Percentiles rank a stretch among this genome's conserved stretches.
phyloP scores from a whole-genome alignment of 2,888 invertebrate genomes.

The Ochropleura plecta region DNA sequence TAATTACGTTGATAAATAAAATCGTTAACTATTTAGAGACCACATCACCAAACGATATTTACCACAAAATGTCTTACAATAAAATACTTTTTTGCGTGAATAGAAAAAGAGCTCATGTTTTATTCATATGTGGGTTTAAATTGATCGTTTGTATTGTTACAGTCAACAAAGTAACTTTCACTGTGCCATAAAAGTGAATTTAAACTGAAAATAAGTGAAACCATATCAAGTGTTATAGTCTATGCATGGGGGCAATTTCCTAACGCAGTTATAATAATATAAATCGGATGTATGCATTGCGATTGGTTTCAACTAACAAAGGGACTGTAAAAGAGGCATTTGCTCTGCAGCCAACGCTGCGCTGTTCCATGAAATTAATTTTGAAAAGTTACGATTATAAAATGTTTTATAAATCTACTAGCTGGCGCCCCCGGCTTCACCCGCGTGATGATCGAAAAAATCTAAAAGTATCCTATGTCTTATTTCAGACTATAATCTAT shows the following conservation, averaged over 20 bases:
- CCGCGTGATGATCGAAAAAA: too few species aligned
- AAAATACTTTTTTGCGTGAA: conserved; percentile 32
- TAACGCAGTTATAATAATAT: conserved; percentile 72
- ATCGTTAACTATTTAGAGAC: background rate
- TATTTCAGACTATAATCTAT: too few species aligned
- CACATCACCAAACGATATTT: background rate
- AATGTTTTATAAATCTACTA: background rate
- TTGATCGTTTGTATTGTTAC: conserved; percentile 48
- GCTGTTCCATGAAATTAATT: conserved; percentile 28
- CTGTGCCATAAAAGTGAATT: conserved; percentile 40
- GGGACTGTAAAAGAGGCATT: conserved; percentile 30
- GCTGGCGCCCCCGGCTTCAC: too few species aligned
- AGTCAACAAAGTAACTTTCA: conserved; percentile 49
- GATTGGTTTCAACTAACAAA: conserved; percentile 66
- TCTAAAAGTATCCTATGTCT: too few species aligned
- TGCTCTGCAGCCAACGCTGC: conserved; percentile 6
- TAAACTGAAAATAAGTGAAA: conserved; percentile 63
- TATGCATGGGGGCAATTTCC: conserved; percentile 74
- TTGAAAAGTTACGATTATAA: background rate
- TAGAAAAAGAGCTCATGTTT: conserved; percentile 24
- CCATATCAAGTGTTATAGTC: conserved; percentile 14
- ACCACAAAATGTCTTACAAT: conserved; percentile 6
- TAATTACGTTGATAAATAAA: conserved; percentile 7
- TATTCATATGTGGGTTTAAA: conserved; percentile 46
- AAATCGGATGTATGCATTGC: conserved; percentile 73